Evolutionary conservation across 1,140 invertebrate genomes (phyloP), one percentile per base, ranked within the genome.

Genomic region (Trialeurodes vaporariorum): DNA sequence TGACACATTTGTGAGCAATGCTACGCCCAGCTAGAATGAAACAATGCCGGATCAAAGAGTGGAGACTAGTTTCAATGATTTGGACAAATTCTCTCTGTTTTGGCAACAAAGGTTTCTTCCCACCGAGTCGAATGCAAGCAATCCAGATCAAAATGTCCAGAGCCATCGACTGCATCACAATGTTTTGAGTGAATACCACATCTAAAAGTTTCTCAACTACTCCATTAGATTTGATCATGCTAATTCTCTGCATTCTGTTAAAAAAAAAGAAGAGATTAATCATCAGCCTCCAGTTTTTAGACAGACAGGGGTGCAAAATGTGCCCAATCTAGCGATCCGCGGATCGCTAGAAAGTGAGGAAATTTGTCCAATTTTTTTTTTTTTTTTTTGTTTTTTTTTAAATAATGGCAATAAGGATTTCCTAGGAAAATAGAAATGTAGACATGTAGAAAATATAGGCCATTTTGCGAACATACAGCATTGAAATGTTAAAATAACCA

Each of bases 1-100:
- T 91, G 11, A 92, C 84, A 79, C 89, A 92, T 79, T 94, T 95
- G 76, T 94, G 92, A 1, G 92, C 90, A 65, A 92, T 85, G 72
- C 87, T 90, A 67, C 93, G 84, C 59, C 89, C 87, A 27, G 86
- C 87, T 64, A 86, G 82, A 13, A 96, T 80, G 66, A 94, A 84
- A 76, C 92, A 93, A 62, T 85, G 84, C 68, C 85, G 82, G 13
- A 91, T 77, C 11, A 91, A 77, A 27, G 79, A 78, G 27, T 83
- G 78, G 25, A 88, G 77, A 72, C 85, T 81, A 70, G 82, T 81
- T 71, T 90, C 85, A 1, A 90, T 79, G 21, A 85, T 81, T 59
- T 81, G 81, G 25, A 89, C 80, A 68, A 87, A 87, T 73, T 90
- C 87, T 66, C 86, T 74, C 73, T 91, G 88, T 73, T 85, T 83